phyloP scores from a whole-genome alignment of 2,113 vertebrate genomes.

The Dicerorhinus sumatrensis region DNA sequence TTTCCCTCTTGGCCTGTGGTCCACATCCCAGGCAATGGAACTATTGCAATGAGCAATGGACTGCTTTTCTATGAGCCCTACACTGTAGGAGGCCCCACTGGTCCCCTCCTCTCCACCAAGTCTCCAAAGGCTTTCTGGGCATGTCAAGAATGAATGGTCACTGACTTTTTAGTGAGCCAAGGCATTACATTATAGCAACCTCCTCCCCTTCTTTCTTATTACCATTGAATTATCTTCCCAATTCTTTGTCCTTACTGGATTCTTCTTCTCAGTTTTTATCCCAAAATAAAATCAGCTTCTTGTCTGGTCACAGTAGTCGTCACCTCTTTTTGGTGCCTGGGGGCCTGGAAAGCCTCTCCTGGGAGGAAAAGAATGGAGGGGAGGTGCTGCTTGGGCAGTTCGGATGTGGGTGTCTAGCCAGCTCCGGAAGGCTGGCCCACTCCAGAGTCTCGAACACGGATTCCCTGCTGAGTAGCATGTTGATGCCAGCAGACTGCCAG shows the following conservation, averaged over 20 bases:
- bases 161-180: background rate
- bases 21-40: background rate
- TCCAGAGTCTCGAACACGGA: slow-evolving; percentile 58
- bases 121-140: background rate
- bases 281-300: background rate
- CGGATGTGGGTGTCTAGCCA: slow-evolving; percentile 30
- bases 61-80: background rate
- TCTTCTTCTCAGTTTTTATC: background rate
- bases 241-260: background rate
- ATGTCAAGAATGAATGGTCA: background rate
- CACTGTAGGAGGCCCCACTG: background rate
- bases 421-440: slow-evolving; percentile 49
- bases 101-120: too few relatives aligned
- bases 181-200: too few relatives aligned
- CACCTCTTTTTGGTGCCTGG: background rate
- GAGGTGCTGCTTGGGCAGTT: slow-evolving; percentile 15
- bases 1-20: background rate
- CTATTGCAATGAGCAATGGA: background rate
- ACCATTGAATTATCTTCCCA: background rate
- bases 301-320: slow-evolving; percentile 14
- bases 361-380: background rate
- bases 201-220: background rate
- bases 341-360: background rate
- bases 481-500: slow-evolving; percentile 72
- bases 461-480: slow-evolving; percentile 58